A percentile compares a stretch with the other conserved stretches of the same genome.
Evolutionary conservation across 2,797 vertebrate genomes (phyloP).

Genomic region (Syngnathus rostellatus): DNA sequence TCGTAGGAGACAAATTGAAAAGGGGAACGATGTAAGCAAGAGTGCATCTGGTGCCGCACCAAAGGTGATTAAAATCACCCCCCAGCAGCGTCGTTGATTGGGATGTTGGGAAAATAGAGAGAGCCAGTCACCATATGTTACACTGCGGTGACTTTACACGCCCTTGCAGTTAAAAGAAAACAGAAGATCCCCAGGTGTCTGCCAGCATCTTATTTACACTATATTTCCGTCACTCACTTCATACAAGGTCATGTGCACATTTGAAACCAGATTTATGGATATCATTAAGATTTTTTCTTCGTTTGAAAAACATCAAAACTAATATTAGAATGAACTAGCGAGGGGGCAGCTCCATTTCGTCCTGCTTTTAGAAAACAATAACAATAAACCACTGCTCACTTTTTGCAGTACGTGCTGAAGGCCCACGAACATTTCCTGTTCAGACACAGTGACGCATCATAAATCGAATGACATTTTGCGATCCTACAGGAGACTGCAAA

Average conservation of each 20-base stretch:
- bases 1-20: no score
- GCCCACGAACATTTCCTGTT: no score
- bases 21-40: constrained; percentile 14
- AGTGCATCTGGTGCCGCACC: constrained; percentile 24
- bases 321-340: no score
- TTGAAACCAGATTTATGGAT: not conserved
- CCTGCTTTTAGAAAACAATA: no score
- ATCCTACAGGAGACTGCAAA: no score
- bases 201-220: constrained; percentile 29
- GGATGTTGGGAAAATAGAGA: constrained; percentile 25
- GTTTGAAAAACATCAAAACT: no score
- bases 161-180: constrained; percentile 45
- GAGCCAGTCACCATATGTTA: constrained; percentile 42
- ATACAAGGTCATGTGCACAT: constrained; percentile 10
- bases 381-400: no score
- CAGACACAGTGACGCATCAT: no score
- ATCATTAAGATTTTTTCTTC: no score
- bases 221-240: constrained; percentile 32
- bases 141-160: constrained; percentile 45
- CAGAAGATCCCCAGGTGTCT: constrained; percentile 27
- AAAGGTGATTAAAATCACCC: constrained; percentile 62
- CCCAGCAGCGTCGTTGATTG: constrained; percentile 47
- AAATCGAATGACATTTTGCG: no score
- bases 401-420: no score
- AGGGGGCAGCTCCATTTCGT: no score